These are phyloP conservation scores for Tragelaphus eurycerus DNA, from an alignment of 2,797 vertebrate genomes.

Conservation along the genomic window DNA sequence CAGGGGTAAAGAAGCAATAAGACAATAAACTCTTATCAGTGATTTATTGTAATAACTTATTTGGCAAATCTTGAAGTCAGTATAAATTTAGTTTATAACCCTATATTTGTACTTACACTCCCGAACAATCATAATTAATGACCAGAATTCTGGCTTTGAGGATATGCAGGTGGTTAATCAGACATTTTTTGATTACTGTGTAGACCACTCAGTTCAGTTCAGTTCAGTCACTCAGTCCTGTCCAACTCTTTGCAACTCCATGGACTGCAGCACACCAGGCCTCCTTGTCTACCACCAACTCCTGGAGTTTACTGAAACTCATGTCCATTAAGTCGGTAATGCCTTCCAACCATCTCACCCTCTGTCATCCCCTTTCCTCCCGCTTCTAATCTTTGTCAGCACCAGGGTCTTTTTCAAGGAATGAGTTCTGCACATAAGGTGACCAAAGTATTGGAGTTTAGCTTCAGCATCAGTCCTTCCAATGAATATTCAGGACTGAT, in stretches of 20 bases:
- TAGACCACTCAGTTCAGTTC: background rate
- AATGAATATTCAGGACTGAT: no score
- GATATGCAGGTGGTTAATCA: background rate
- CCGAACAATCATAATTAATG: background rate
- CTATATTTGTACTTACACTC: background rate
- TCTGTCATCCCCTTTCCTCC: no score
- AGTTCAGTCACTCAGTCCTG: background rate
- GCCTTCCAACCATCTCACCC: no score
- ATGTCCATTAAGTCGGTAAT: no score
- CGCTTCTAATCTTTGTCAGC: no score
- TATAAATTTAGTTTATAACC: constrained; percentile 1
- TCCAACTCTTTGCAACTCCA: background rate
- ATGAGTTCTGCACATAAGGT: no score
- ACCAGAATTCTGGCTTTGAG: background rate
- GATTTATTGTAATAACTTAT: background rate
- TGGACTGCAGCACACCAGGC: background rate
- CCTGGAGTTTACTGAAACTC: no score
- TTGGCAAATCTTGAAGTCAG: background rate
- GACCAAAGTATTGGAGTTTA: no score
- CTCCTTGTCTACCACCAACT: background rate
- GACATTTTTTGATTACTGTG: background rate
- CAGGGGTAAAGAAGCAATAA: background rate
- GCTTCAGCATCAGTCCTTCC: no score
- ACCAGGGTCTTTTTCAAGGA: no score
- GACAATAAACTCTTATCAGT: background rate